Evolutionary conservation across 2,113 vertebrate species (phyloP).

Genomic region (Takifugu bimaculatus): DNA sequence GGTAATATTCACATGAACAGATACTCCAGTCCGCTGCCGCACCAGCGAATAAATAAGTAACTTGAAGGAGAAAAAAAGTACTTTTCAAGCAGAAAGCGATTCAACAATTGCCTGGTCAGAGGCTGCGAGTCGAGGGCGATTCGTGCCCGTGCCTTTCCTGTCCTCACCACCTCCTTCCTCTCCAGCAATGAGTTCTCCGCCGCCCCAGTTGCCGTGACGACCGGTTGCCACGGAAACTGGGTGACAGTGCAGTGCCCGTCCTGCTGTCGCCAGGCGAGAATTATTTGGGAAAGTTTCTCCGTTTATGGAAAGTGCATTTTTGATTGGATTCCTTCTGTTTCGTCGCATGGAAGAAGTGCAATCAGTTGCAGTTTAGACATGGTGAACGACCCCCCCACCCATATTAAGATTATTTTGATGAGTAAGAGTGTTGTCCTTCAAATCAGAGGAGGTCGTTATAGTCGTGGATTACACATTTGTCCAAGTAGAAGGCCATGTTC

Average conservation of each 20-base stretch:
- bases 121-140: conserved; percentile 1
- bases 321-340: neutral
- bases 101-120: neutral
- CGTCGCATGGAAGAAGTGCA: too few relatives aligned
- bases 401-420: too few relatives aligned
- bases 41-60: neutral
- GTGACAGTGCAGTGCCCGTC: conserved; percentile 71
- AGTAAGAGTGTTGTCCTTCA: too few relatives aligned
- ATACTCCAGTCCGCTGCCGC: neutral
- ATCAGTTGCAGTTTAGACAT: neutral
- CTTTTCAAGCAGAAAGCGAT: neutral
- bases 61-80: too few relatives aligned
- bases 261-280: conserved; percentile 42
- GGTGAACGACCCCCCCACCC: too few relatives aligned
- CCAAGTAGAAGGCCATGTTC: too few relatives aligned
- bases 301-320: conserved; percentile 39
- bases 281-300: conserved; percentile 26
- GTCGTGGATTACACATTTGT: too few relatives aligned
- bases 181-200: conserved; percentile 45
- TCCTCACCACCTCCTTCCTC: conserved; percentile 54
- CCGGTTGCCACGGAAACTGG: conserved; percentile 79
- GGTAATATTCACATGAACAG: conserved; percentile 7
- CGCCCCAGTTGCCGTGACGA: conserved; percentile 76
- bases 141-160: conserved; percentile 9
- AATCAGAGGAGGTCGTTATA: too few relatives aligned